phyloP scores from a whole-genome alignment of 1,140 invertebrate species.

The Catajapyx aquilonaris region DNA sequence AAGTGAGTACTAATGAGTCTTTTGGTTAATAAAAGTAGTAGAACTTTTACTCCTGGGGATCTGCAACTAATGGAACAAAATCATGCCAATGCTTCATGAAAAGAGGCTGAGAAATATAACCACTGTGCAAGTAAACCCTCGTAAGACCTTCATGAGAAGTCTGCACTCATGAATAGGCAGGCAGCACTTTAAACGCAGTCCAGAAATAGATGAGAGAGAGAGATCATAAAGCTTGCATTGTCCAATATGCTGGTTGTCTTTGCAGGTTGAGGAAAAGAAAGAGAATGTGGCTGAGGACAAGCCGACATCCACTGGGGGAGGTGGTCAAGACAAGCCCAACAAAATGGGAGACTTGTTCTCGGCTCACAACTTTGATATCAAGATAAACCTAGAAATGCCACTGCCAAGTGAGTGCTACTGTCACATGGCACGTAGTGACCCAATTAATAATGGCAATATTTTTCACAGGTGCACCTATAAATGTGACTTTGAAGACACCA shows the following conservation, averaged over 20 bases:
- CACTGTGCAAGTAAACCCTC: too few species aligned
- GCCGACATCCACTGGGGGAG: neutral
- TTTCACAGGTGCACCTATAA: constrained; percentile 40
- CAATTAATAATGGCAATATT: constrained; percentile 4
- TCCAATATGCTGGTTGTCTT: neutral
- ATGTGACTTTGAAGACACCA: constrained; percentile 48
- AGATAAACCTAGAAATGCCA: constrained; percentile 74
- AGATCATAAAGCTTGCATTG: neutral
- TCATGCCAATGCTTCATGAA: too few species aligned
- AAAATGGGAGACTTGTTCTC: constrained; percentile 53
- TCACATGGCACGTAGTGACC: too few species aligned
- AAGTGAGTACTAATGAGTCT: too few species aligned
- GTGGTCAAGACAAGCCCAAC: constrained; percentile 18
- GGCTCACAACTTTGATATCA: constrained; percentile 92
- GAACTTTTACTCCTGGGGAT: too few species aligned
- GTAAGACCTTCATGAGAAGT: too few species aligned
- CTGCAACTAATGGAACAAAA: too few species aligned
- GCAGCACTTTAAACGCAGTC: neutral
- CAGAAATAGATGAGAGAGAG: neutral
- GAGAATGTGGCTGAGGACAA: neutral
- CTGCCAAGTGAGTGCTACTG: constrained; percentile 50
- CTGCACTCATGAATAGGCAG: too few species aligned
- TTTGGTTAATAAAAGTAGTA: too few species aligned
- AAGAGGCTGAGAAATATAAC: too few species aligned
- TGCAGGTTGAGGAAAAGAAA: neutral